These are phyloP conservation scores for Netelia inedita DNA, from an alignment of 2,888 invertebrate genomes.

Conservation along the genomic window DNA sequence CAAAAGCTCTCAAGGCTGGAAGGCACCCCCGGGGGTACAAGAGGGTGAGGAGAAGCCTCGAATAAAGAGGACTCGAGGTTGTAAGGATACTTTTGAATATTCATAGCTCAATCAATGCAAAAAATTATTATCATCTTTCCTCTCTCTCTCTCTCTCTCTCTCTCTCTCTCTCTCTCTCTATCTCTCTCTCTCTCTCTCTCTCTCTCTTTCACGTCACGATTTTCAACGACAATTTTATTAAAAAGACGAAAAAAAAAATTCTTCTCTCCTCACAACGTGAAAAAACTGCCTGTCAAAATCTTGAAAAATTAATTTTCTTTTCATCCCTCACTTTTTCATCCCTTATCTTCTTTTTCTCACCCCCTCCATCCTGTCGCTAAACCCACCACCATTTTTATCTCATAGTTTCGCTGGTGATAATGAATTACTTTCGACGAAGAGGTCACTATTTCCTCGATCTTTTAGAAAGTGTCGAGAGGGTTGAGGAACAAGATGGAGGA, in stretches of 20 bases:
- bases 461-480: constrained; percentile 47
- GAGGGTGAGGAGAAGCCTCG: neutral
- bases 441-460: constrained; percentile 60
- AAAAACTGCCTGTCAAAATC: neutral
- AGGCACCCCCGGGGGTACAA: too few species aligned
- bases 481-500: constrained; percentile 25
- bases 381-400: neutral
- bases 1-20: too few species aligned
- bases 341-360: neutral
- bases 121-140: neutral
- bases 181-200: neutral
- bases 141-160: constrained; percentile 8
- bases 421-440: constrained; percentile 50
- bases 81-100: neutral
- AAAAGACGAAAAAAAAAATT: too few species aligned
- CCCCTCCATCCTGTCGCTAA: neutral
- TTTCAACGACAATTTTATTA: neutral
- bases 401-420: constrained; percentile 20
- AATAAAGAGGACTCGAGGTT: neutral
- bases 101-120: neutral
- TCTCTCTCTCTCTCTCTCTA: constrained; percentile 2
- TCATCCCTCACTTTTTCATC: constrained; percentile 9
- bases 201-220: neutral
- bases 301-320: constrained; percentile 7
- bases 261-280: too few species aligned